Percentiles rank a stretch among this genome's conserved stretches.
Conservation (phyloP, 2,113 vertebrate genomes). For the Hoplias malabaricus region DNA sequence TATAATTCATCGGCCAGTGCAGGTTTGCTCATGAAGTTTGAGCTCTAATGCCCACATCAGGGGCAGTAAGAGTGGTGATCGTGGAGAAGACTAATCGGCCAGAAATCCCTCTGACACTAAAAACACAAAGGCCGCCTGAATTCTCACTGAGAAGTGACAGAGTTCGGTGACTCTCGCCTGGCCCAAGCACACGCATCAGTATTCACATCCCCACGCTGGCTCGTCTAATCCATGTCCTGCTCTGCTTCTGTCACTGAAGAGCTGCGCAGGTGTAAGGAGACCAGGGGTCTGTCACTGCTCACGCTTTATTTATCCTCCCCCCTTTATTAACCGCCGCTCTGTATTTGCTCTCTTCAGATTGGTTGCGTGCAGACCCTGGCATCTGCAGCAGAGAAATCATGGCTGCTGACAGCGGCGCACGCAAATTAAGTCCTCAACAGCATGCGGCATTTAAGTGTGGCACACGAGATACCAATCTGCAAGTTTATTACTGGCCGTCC, state of each 20-base stretch:
- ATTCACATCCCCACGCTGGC: slow-evolving; percentile 2
- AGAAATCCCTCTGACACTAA: too few relatives aligned
- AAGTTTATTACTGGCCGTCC: slow-evolving; percentile 73
- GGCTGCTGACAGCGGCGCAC: slow-evolving; percentile 59
- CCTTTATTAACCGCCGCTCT: slow-evolving; percentile 71
- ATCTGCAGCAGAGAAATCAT: slow-evolving; percentile 70
- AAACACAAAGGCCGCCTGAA: slow-evolving; percentile 26
- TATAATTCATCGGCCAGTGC: too few relatives aligned
- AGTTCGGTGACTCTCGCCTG: not conserved
- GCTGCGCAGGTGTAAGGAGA: slow-evolving; percentile 36
- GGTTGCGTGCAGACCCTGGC: slow-evolving; percentile 61
- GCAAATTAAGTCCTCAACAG: slow-evolving; percentile 75
- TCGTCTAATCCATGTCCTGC: slow-evolving; percentile 51
- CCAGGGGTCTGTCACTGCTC: slow-evolving; percentile 45
- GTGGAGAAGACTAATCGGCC: slow-evolving; percentile 36
- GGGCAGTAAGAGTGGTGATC: slow-evolving; percentile 42
- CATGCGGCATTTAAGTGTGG: slow-evolving; percentile 70
- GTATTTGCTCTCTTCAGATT: slow-evolving; percentile 76
- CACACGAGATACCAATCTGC: slow-evolving; percentile 74
- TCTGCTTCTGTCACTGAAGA: slow-evolving; percentile 45
- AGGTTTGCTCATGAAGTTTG: not conserved
- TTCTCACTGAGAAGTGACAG: slow-evolving; percentile 22
- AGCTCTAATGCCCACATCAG: too few relatives aligned
- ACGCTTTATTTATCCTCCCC: slow-evolving; percentile 57
- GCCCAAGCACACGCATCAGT: not conserved